A percentile compares a stretch with the other conserved stretches of the same genome.
Conservation (phyloP, 2,888 invertebrate genomes). For the Tenthredo notha region DNA sequence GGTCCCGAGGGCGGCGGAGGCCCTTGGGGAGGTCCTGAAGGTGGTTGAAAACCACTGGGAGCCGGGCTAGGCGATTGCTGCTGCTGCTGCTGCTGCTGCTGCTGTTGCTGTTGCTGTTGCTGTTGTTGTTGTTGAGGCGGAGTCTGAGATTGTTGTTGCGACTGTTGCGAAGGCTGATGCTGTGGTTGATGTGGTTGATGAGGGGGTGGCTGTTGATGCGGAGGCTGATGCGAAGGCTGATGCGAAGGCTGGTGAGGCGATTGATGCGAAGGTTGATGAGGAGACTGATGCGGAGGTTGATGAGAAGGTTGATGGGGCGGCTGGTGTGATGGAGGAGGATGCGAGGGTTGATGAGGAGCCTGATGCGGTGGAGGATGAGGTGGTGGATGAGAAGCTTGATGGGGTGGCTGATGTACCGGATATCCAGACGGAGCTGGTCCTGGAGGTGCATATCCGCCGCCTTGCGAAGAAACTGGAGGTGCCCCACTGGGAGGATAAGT, state of each 20-base stretch:
- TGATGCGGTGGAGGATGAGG: conserved; percentile 75
- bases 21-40: conserved; percentile 73
- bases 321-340: conserved; percentile 73
- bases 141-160: conserved; percentile 68
- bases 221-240: conserved; percentile 63
- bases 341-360: conserved; percentile 73
- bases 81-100: conserved; percentile 73
- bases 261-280: conserved; percentile 65
- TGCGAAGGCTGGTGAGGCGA: conserved; percentile 69
- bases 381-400: conserved; percentile 74
- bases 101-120: conserved; percentile 73
- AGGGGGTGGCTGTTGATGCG: conserved; percentile 71
- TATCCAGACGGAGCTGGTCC: conserved; percentile 85
- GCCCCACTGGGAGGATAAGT: conserved; percentile 83
- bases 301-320: conserved; percentile 73
- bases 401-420: conserved; percentile 79
- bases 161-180: conserved; percentile 80
- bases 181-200: conserved; percentile 78
- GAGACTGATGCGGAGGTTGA: conserved; percentile 56
- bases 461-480: conserved; percentile 74
- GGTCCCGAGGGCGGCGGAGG: conserved; percentile 72
- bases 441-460: conserved; percentile 78
- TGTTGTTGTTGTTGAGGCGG: conserved; percentile 74
- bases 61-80: conserved; percentile 79
- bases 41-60: conserved; percentile 80